Evolutionary conservation across 2,797 vertebrate genomes (phyloP).

Genomic region (Artibeus lituratus): DNA sequence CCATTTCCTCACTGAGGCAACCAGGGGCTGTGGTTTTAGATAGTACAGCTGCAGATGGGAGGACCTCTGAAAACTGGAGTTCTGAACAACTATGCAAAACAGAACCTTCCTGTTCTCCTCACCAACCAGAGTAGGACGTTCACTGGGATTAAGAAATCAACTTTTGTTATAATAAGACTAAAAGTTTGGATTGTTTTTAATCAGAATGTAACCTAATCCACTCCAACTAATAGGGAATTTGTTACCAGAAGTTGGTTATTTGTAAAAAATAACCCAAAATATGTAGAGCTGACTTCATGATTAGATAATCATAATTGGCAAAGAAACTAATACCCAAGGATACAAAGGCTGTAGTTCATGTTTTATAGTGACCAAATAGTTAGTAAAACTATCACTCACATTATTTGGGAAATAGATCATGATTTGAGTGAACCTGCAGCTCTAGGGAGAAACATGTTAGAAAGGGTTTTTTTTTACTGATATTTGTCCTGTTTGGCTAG

Average conservation of each 20-base stretch:
- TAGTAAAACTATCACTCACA: slow-evolving; percentile 1
- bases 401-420: neutral
- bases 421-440: neutral
- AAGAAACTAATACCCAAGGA: neutral
- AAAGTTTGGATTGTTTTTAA: neutral
- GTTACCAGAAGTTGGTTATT: neutral
- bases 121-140: neutral
- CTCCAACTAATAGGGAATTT: neutral
- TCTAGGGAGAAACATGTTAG: slow-evolving; percentile 14
- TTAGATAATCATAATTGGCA: neutral
- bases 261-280: neutral
- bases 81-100: neutral
- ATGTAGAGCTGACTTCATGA: neutral
- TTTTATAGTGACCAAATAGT: neutral
- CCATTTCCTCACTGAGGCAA: neutral
- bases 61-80: neutral
- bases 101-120: neutral
- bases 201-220: neutral
- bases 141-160: neutral
- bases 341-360: neutral
- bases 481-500: slow-evolving; percentile 17
- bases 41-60: neutral
- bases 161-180: neutral
- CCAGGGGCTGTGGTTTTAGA: neutral
- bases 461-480: slow-evolving; percentile 8